Base-by-base conservation (phyloP, 2,888 invertebrate genomes). In the Pedicia rivosa region DNA sequence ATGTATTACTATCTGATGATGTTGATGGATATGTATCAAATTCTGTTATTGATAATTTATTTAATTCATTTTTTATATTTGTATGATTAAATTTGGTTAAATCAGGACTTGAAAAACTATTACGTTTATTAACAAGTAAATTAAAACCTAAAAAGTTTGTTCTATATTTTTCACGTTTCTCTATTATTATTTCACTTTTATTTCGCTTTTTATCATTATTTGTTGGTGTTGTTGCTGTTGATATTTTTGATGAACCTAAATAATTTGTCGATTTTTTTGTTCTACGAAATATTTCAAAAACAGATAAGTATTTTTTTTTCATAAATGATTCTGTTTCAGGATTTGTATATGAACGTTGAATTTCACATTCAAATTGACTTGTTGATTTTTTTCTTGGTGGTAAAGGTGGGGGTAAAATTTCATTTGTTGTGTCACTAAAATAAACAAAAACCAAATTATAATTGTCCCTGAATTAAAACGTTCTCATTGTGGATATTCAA, bases 101-200 rank as follows among this genome's bases (percentile, higher is more conserved):
- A 47, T 61, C 62, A 0, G 61, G 62, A 43, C 58, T 60, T 1
- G 61, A 61, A 37, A 59, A 57, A 35, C 62, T 62, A 33, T 60
- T 58, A 1, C 61, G 57, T 29, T 60, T 58, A 10, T 12, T 12
- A 8, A 26, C 32, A 4, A 15, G 9, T 15, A 32, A 33, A 20
- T 27, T 33, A 27, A 19, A 27, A 17, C 13, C 19, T 13, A 28
- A 10, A 13, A 14, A 8, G 13, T 20, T 27, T 12, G 20, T 16
- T 19, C n/a, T 28, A 13, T 14, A 3, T 20, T 35, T 27, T 12
- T 28, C 4, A 20, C 13, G 28, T 20, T 24, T 10, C 13, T 17
- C 6, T 17, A 25, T 8, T 3, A 25, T 12, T 4, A 20, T 13
- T 20, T 32, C 32, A 6, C 4, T 27, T 4, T 13, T 7, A 12